Conservation (phyloP, 2,113 vertebrate species). For the Ophthalmolycus amberensis region DNA sequence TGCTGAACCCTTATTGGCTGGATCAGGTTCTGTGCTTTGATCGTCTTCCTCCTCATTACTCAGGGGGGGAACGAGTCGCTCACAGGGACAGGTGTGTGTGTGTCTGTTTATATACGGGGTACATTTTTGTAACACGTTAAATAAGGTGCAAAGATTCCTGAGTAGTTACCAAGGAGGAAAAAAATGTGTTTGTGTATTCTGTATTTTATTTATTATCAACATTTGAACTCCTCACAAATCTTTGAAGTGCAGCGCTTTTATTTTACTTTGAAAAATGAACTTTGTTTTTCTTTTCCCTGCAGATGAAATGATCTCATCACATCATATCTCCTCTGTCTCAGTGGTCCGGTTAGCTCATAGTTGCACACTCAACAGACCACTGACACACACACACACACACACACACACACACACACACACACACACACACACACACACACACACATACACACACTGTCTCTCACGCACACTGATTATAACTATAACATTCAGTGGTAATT, state of each 20-base stretch:
- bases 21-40: conserved; percentile 72
- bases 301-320: conserved; percentile 70
- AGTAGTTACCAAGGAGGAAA: neutral
- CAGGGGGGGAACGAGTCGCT: conserved; percentile 15
- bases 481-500: conserved; percentile 39
- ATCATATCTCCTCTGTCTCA: conserved; percentile 64
- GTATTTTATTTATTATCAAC: conserved; percentile 33
- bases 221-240: conserved; percentile 19
- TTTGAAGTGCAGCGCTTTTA: conserved; percentile 26
- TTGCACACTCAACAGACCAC: conserved; percentile 35
- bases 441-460: conserved; percentile 4
- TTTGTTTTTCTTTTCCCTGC: neutral
- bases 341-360: conserved; percentile 47
- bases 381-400: conserved; percentile 39
- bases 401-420: conserved; percentile 28
- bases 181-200: conserved; percentile 3
- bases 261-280: conserved; percentile 21
- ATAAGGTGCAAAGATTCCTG: conserved; percentile 39
- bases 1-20: conserved; percentile 63
- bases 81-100: conserved; percentile 46
- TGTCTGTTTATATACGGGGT: conserved; percentile 19
- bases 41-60: conserved; percentile 74
- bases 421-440: conserved; percentile 11
- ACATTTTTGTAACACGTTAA: conserved; percentile 27
- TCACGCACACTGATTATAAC: conserved; percentile 36